phyloP scores from a whole-genome alignment of 2,888 invertebrate species.

The Troilus luridus region DNA sequence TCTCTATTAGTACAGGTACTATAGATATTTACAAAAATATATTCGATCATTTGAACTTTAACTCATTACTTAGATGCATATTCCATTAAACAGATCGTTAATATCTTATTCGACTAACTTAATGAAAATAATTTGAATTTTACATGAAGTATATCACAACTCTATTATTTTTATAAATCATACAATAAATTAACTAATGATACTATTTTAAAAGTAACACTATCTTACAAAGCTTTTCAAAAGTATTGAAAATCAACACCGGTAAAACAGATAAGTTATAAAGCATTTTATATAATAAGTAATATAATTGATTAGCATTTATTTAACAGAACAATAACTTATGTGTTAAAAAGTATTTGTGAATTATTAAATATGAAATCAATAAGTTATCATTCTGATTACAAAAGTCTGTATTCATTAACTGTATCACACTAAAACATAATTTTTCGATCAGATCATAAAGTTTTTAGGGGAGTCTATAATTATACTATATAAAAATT shows the following conservation, averaged over 20 bases:
- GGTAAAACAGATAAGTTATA: background rate
- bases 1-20: slow-evolving; percentile 53
- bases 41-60: background rate
- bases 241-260: background rate
- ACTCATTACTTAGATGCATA: background rate
- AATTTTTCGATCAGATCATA: too few species aligned
- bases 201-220: background rate
- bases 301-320: background rate
- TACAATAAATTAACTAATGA: slow-evolving; percentile 7
- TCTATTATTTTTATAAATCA: background rate
- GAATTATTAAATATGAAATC: background rate
- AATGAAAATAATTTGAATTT: slow-evolving; percentile 37
- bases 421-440: too few species aligned
- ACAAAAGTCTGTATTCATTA: too few species aligned
- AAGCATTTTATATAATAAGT: background rate
- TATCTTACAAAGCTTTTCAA: slow-evolving; percentile 12
- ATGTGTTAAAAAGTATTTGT: background rate
- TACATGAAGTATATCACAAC: slow-evolving; percentile 27
- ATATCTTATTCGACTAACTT: slow-evolving; percentile 13
- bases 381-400: too few species aligned
- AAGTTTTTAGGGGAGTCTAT: too few species aligned
- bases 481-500: too few species aligned
- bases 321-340: background rate
- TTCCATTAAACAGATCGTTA: slow-evolving; percentile 3
- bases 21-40: slow-evolving; percentile 42